These are phyloP conservation scores for Pagrus major DNA, from an alignment of 2,113 vertebrate genomes.

Conservation along the genomic window DNA sequence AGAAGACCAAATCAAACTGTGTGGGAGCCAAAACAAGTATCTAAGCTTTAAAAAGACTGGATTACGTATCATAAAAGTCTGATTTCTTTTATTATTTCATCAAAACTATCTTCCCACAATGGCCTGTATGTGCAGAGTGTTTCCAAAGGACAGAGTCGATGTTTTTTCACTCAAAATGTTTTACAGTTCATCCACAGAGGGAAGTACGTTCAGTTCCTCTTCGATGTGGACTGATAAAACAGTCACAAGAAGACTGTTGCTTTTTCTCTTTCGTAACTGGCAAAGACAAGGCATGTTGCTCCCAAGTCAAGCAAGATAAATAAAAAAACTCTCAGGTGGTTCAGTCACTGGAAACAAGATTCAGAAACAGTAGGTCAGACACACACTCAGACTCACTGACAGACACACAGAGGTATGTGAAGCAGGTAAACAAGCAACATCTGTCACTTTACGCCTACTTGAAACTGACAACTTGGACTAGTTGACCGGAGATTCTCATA, in stretches of 20 bases:
- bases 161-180: conserved; percentile 43
- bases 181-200: conserved; percentile 38
- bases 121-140: neutral
- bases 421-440: neutral
- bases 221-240: conserved; percentile 39
- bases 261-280: conserved; percentile 35
- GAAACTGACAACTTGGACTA: conserved; percentile 3
- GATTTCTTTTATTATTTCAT: conserved; percentile 46
- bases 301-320: conserved; percentile 47
- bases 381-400: conserved; percentile 11
- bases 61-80: conserved; percentile 18
- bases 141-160: conserved; percentile 13
- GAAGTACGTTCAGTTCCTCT: conserved; percentile 23
- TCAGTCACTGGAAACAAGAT: conserved; percentile 42
- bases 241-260: conserved; percentile 9
- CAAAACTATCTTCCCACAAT: conserved; percentile 19
- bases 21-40: conserved; percentile 15
- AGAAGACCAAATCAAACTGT: conserved; percentile 31
- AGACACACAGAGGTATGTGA: neutral
- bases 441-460: neutral
- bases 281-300: conserved; percentile 6
- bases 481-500: neutral
- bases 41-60: neutral
- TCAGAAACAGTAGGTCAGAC: conserved; percentile 15
- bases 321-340: conserved; percentile 19